Conservation (phyloP, 2,888 invertebrate species). For the Phengaris arion region DNA sequence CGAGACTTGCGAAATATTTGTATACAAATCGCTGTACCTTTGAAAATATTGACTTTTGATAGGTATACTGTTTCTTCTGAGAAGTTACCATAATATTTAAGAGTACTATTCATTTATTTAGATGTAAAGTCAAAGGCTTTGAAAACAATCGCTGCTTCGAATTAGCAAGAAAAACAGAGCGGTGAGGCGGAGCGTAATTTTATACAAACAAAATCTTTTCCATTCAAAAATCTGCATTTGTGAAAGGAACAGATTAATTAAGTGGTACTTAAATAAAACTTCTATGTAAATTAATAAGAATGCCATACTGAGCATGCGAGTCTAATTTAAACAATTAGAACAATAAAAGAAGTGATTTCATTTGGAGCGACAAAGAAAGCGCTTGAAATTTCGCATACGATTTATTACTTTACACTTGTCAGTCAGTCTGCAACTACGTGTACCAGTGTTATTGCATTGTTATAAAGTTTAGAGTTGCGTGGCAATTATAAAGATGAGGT, state of each 20-base stretch:
- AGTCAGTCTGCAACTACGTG: not conserved
- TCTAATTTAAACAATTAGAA: slow-evolving; percentile 10
- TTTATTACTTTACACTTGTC: slow-evolving; percentile 35
- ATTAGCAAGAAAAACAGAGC: too few relatives aligned
- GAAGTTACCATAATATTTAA: too few relatives aligned
- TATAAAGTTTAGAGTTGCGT: slow-evolving; percentile 17
- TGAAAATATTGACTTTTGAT: too few relatives aligned
- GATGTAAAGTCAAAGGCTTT: too few relatives aligned
- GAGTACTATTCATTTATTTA: too few relatives aligned
- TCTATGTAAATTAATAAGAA: not conserved
- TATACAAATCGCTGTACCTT: too few relatives aligned
- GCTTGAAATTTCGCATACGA: slow-evolving; percentile 40
- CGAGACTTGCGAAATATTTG: too few relatives aligned
- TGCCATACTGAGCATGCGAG: not conserved
- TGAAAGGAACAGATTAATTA: not conserved
- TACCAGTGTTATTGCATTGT: not conserved
- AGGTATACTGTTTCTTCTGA: too few relatives aligned
- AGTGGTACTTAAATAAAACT: not conserved
- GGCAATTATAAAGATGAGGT: not conserved
- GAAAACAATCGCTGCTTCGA: too few relatives aligned
- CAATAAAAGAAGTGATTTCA: slow-evolving; percentile 2
- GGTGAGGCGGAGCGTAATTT: too few relatives aligned
- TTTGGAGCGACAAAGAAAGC: slow-evolving; percentile 51
- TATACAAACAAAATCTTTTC: not conserved
- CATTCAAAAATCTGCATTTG: not conserved